Evolutionary conservation across 2,888 invertebrate genomes (phyloP).

Genomic region (Actias luna): DNA sequence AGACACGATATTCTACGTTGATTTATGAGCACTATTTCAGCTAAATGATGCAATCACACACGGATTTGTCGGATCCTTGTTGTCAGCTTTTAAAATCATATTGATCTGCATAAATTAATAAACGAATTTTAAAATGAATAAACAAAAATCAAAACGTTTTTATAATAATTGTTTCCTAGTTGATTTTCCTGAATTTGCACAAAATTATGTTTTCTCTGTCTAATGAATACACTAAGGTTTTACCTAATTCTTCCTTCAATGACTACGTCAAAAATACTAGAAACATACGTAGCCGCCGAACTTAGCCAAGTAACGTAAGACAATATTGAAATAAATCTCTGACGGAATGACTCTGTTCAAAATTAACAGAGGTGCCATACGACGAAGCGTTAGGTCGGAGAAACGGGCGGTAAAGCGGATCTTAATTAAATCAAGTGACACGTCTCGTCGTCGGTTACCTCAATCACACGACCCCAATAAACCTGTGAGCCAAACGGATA

Average conservation of each 20-base stretch:
- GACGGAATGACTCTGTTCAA: conserved; percentile 67
- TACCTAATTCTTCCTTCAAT: not conserved
- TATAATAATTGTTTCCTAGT: not conserved
- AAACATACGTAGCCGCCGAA: not conserved
- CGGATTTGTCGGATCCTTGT: conserved; percentile 68
- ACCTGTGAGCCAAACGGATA: conserved; percentile 62
- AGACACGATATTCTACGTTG: conserved; percentile 60
- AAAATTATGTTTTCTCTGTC: not conserved
- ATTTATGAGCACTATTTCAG: conserved; percentile 74
- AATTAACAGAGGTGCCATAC: conserved; percentile 68
- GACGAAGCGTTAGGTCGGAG: conserved; percentile 67
- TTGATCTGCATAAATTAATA: conserved; percentile 35
- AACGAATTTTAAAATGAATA: not conserved
- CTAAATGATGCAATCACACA: conserved; percentile 76
- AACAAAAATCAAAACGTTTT: not conserved
- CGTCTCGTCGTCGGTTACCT: conserved; percentile 75
- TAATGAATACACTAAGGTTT: not conserved
- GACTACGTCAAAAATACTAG: not conserved
- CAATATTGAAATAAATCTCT: conserved; percentile 76
- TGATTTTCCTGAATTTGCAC: not conserved
- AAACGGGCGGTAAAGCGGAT: conserved; percentile 76
- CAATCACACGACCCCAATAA: conserved; percentile 80
- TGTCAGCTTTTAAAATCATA: conserved; percentile 37
- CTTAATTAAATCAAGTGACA: conserved; percentile 82
- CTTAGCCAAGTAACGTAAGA: conserved; percentile 13